phyloP scores from a whole-genome alignment of 2,888 invertebrate species.

The Girardia tigrina region DNA sequence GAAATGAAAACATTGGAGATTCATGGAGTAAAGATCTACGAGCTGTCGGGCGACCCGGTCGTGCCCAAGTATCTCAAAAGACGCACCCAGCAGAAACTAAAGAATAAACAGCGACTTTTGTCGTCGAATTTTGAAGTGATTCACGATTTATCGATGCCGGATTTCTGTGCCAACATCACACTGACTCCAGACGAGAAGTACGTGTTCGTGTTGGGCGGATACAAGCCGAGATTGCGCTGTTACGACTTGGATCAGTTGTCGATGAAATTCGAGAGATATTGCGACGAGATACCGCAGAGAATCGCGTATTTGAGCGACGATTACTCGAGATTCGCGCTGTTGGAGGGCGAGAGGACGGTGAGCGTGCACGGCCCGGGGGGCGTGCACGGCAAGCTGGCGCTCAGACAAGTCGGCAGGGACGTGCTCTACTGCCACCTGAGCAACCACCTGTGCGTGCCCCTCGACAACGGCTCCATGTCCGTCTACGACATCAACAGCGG shows the following conservation, averaged over 20 bases:
- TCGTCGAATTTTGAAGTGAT: conserved; percentile 58
- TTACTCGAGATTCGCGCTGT: not conserved
- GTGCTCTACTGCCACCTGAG: not conserved
- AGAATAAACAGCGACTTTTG: not conserved
- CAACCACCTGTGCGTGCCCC: not conserved
- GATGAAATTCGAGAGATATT: conserved; percentile 77
- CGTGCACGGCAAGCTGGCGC: not conserved
- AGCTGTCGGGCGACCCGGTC: not conserved
- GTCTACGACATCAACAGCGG: not conserved
- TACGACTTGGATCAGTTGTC: conserved; percentile 88
- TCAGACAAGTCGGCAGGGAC: not conserved
- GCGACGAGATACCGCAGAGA: not conserved
- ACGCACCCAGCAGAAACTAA: not conserved
- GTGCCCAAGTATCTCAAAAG: not conserved
- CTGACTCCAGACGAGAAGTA: conserved; percentile 66
- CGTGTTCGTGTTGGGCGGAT: conserved; percentile 53
- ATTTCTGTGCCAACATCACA: conserved; percentile 68
- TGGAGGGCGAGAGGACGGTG: not conserved
- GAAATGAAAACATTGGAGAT: not conserved
- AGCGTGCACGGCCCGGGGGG: not conserved
- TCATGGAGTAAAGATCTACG: not conserved
- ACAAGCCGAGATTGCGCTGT: conserved; percentile 86
- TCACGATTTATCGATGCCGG: conserved; percentile 98
- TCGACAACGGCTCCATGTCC: not conserved
- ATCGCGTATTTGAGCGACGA: not conserved